Evolutionary conservation across 2,797 vertebrate species (phyloP), one percentile per base, ranked within the genome.

Genomic region (Rhinichthys osculus): DNA sequence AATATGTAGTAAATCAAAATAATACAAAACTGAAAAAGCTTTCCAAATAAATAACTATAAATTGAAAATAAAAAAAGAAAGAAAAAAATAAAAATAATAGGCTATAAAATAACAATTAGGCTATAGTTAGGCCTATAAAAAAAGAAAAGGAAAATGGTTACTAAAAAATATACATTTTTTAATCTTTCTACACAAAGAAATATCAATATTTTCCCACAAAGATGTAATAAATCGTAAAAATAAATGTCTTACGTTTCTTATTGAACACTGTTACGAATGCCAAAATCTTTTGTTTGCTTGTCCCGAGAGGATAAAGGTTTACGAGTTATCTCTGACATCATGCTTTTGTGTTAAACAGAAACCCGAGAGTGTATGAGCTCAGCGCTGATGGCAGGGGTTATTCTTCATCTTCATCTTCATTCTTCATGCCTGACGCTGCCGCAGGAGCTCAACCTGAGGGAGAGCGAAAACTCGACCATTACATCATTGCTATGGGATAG

Each of bases 401-500:
- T 86, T 86, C 69, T 83, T 40, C 42, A 44, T 59, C 69, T 83
- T 40, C 42, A 44, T 59, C 44, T 47, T 47, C 44, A 82, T 85
- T 85, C 69, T 83, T 40, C 35, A 44, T 59, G 67, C 79, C 84
- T 88, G 82, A 73, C 72, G 86, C 73, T 90, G 90, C 83, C 86
- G 87, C 87, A 91, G 87, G 87, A 86, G 83, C 87, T 86, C 87
- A 86, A 88, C 74, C 87, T 89, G 82, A 87, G 77, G 71, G 62
- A 87, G 19, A 62, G 67, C 67, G 84, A 87, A 76, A 89, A 88
- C 82, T 89, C 77, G 89, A 91, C 88, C 92, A 92, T 92, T 92
- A 92, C 92, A 90, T 92, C 92, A 92, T 90, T 83, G 85, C 80
- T 80, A 33, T 44, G 81, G 69, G 86, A 81, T 72, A 33, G 62